A percentile compares a stretch with the other conserved stretches of the same genome.
Evolutionary conservation across 2,888 invertebrate species (phyloP).

Genomic region (Luperina testacea): DNA sequence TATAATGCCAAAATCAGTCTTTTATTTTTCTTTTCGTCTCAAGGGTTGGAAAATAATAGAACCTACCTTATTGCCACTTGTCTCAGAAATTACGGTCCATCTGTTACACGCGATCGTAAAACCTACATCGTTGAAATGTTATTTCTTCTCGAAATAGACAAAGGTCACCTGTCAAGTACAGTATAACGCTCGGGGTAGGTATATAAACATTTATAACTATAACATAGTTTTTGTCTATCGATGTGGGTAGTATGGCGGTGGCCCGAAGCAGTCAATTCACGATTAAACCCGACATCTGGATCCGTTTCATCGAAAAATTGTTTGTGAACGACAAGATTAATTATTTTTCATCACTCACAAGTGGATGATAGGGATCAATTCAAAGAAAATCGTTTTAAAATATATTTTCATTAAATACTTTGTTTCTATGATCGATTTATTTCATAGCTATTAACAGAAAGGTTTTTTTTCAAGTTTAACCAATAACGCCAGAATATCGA

Average conservation of each 20-base stretch:
- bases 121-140: slow-evolving; percentile 38
- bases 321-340: background rate
- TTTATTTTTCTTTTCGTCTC: background rate
- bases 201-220: background rate
- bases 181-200: slow-evolving; percentile 1
- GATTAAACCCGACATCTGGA: background rate
- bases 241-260: background rate
- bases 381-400: background rate
- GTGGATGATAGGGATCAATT: background rate
- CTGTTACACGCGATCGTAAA: slow-evolving; percentile 32
- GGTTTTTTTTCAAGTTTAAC: background rate
- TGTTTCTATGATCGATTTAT: background rate
- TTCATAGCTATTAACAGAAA: background rate
- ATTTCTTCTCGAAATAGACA: slow-evolving; percentile 34
- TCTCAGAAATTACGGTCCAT: slow-evolving; percentile 17
- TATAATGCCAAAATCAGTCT: background rate
- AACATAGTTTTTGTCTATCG: background rate
- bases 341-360: background rate
- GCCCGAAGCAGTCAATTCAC: background rate
- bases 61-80: slow-evolving; percentile 1
- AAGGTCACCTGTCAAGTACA: slow-evolving; percentile 46
- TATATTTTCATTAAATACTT: background rate
- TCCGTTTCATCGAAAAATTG: background rate
- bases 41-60: slow-evolving; percentile 2
- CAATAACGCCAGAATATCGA: background rate